phyloP scores from a whole-genome alignment of 1,140 invertebrate genomes.

The Polypedilum pembai region DNA sequence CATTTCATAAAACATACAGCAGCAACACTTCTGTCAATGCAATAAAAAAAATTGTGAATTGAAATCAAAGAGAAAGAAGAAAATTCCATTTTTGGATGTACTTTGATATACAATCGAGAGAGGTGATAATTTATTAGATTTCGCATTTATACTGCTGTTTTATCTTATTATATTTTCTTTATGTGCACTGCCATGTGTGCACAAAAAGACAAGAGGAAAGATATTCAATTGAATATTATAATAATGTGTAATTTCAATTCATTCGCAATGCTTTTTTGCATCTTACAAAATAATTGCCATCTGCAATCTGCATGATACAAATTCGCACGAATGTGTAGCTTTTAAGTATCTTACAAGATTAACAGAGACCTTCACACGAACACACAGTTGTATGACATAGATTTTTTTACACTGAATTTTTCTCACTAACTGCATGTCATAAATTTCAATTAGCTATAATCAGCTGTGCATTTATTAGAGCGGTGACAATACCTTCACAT shows the following conservation, averaged over 20 bases:
- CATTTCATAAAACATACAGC: not conserved
- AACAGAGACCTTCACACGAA: not conserved
- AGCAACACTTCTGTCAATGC: not conserved
- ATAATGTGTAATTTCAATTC: conserved; percentile 14
- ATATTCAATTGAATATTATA: not conserved
- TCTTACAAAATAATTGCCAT: conserved; percentile 18
- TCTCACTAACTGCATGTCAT: conserved; percentile 11
- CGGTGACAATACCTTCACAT: not conserved
- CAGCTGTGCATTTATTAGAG: conserved; percentile 6
- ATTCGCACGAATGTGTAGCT: not conserved
- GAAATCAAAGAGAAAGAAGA: not conserved
- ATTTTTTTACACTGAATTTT: not conserved
- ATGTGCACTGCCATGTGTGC: not conserved
- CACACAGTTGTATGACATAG: not conserved
- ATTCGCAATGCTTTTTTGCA: conserved; percentile 4
- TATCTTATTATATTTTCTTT: not conserved
- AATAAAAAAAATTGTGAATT: not conserved
- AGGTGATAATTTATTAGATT: conserved; percentile 28
- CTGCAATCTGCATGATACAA: conserved; percentile 13
- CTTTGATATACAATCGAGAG: conserved; percentile 7
- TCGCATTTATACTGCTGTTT: not conserved
- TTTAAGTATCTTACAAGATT: not conserved
- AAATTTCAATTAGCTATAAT: conserved; percentile 7
- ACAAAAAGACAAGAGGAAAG: no score
- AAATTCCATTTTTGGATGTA: conserved; percentile 20